A percentile compares a stretch with the other conserved stretches of the same genome.
Conservation (phyloP, 2,888 invertebrate species). For the Xestobium rufovillosum region DNA sequence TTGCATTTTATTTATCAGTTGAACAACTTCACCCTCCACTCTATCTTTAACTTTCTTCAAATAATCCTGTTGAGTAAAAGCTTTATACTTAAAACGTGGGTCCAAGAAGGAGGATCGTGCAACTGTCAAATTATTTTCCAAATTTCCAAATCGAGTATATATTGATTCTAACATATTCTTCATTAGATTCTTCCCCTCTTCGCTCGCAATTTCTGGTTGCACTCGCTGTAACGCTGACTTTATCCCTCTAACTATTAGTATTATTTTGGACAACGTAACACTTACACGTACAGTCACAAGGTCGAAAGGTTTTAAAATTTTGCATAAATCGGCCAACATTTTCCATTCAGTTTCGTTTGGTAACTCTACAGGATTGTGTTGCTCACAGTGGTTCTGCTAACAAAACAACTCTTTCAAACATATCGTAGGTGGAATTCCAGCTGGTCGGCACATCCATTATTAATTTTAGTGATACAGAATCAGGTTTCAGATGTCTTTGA, state of each 20-base stretch:
- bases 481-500: slow-evolving; percentile 16
- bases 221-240: no score
- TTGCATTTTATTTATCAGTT: slow-evolving; percentile 10
- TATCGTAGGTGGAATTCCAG: slow-evolving; percentile 23
- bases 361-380: slow-evolving; percentile 22
- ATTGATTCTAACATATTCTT: no score
- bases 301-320: slow-evolving; percentile 21
- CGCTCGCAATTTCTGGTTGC: no score
- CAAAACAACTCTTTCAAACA: slow-evolving; percentile 21
- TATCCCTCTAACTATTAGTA: slow-evolving; percentile 7
- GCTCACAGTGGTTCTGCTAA: slow-evolving; percentile 21
- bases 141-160: slow-evolving; percentile 5
- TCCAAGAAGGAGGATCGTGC: slow-evolving; percentile 17
- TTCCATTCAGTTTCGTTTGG: slow-evolving; percentile 21
- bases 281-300: slow-evolving; percentile 22
- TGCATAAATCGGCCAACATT: slow-evolving; percentile 15
- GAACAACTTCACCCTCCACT: no score
- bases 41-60: slow-evolving; percentile 13
- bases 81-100: slow-evolving; percentile 18
- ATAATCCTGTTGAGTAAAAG: slow-evolving; percentile 10
- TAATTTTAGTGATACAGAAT: slow-evolving; percentile 16
- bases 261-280: slow-evolving; percentile 23
- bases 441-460: slow-evolving; percentile 21
- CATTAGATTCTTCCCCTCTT: no score
- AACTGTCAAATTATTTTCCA: slow-evolving; percentile 14